Evolutionary conservation across 2,113 vertebrate genomes (phyloP).

Genomic region (Leuciscus idus): DNA sequence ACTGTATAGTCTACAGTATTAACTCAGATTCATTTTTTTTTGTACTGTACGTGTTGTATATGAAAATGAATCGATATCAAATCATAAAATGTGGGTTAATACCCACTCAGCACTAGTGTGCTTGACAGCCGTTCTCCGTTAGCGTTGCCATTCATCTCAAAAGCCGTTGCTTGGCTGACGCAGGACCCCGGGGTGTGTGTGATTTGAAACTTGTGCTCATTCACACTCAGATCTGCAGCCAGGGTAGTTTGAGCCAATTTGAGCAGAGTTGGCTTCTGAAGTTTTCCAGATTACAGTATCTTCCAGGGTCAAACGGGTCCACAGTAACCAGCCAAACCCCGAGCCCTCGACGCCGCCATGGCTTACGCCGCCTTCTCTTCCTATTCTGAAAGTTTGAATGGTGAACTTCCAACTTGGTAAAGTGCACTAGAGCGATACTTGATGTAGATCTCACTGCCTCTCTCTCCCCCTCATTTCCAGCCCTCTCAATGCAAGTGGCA

Average conservation of each 20-base stretch:
- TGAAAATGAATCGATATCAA: neutral
- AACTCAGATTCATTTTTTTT: neutral
- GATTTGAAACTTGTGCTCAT: neutral
- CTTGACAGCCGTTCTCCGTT: neutral
- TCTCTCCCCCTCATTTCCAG: neutral
- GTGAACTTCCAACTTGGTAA: neutral
- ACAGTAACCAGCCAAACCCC: neutral
- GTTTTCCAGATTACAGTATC: neutral
- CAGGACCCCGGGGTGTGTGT: neutral
- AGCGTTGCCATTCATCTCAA: neutral
- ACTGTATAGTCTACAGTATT: neutral
- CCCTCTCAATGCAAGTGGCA: neutral
- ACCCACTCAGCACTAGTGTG: neutral
- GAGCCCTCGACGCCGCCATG: neutral
- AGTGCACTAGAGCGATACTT: neutral
- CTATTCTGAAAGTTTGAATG: neutral
- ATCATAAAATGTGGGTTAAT: neutral
- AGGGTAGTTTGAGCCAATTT: neutral
- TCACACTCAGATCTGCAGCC: neutral
- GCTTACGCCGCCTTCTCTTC: neutral
- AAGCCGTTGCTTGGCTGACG: neutral
- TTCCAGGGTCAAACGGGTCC: neutral
- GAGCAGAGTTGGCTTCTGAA: neutral
- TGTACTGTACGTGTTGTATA: neutral
- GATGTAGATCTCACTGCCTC: neutral